Base-by-base conservation (phyloP, 2,888 invertebrate species). In the Cantharis flavilabris region DNA sequence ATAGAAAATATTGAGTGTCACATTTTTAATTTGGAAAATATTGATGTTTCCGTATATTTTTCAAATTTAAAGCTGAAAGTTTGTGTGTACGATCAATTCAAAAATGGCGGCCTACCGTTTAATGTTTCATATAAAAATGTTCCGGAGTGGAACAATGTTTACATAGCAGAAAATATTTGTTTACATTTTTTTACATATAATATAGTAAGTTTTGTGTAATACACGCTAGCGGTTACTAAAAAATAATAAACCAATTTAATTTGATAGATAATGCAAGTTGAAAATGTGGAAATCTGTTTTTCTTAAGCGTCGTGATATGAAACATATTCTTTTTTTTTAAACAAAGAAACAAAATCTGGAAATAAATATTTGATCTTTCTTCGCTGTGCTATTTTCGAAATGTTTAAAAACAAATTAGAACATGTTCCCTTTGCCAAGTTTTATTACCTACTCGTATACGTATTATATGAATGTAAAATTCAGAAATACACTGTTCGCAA, bases 351-450 rank as follows among this genome's bases (percentile, higher is more conserved):
- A 67, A 67, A 67, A 67, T 67, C 65, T 23, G 26, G 23, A 23
- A 67, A 67, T 67, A 67, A 67, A 67, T 67, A 67, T 67, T 67
- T 67, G 65, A 67, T 67, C 65, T 67, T 67, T 67, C 65, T 67
- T 67, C 65, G 65, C 23, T 26, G 65, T 23, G 65, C 26, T 67
- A 67, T 67, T 67, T 67, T 67, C 20, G 65, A 67, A 67, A 67
- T 67, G 65, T 67, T 67, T 67, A 67, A 67, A 67, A 67, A 67
- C 65, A 67, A 67, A 67, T 67, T 67, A 67, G 65, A 67, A 67
- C 65, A 67, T 67, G 65, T 67, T 67, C 65, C 20, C 65, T 26
- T 67, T 67, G 65, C 65, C 65, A 67, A 67, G 65, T 67, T 67
- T 67, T 67, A 67, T 67, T 67, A 67, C 65, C 26, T 49, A 49